Percentiles rank a stretch among this genome's conserved stretches.
Conservation (phyloP, 2,113 vertebrate genomes). For the Myotis lucifugus region DNA sequence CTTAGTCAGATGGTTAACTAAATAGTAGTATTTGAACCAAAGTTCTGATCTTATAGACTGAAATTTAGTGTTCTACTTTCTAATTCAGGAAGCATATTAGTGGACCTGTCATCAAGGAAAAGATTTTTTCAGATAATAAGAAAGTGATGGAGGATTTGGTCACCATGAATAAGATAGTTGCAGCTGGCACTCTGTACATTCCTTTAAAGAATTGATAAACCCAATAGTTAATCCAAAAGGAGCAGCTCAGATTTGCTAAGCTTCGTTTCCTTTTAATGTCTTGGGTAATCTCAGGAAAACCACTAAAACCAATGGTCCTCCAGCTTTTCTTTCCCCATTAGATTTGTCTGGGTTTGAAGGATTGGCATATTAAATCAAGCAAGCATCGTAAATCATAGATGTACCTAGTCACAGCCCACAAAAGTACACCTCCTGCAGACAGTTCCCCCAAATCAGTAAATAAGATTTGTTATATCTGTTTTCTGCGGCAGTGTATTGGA, state of each 20-base stretch:
- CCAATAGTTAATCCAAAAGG: not conserved
- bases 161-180: not conserved
- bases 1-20: not conserved
- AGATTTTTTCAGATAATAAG: not conserved
- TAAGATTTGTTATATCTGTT: not conserved
- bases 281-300: conserved; percentile 22
- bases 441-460: not conserved
- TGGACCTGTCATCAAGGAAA: not conserved
- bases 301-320: conserved; percentile 6
- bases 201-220: not conserved
- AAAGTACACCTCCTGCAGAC: not conserved
- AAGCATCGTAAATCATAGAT: conserved; percentile 36
- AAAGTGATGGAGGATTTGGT: not conserved
- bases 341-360: not conserved
- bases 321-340: not conserved
- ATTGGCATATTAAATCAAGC: conserved; percentile 29
- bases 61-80: not conserved
- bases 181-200: not conserved
- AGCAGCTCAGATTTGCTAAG: not conserved
- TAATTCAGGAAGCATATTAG: not conserved
- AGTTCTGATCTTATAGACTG: not conserved
- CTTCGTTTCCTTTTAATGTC: not conserved
- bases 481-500: not conserved
- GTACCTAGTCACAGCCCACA: not conserved
- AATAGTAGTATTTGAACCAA: not conserved